phyloP scores from a whole-genome alignment of 1,140 invertebrate species.

The Drosophila lacertosa region DNA sequence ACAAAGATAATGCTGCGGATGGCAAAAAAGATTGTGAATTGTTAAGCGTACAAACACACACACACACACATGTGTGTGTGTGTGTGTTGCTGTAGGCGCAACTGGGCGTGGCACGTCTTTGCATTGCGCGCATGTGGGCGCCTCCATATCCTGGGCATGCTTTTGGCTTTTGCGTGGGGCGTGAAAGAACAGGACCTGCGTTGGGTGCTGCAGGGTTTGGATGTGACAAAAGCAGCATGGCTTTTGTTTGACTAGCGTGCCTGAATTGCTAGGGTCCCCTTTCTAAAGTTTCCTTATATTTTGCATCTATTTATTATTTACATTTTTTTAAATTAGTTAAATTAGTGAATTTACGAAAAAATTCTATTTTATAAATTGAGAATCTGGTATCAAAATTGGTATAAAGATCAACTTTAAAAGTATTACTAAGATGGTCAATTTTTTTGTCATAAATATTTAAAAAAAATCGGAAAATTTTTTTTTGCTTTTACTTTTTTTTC shows the following conservation, averaged over 20 bases:
- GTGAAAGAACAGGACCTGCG: neutral
- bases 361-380: too few relatives aligned
- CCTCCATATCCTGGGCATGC: constrained; percentile 28
- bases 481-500: too few relatives aligned
- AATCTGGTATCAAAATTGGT: too few relatives aligned
- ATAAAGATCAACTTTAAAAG: too few relatives aligned
- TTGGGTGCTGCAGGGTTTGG: neutral
- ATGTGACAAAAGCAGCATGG: constrained; percentile 80
- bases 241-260: constrained; percentile 70
- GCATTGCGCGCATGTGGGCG: constrained; percentile 40
- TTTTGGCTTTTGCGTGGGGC: constrained; percentile 22
- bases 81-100: constrained; percentile 4
- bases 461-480: too few relatives aligned
- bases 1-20: constrained; percentile 57
- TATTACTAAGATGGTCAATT: too few relatives aligned
- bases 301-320: too few relatives aligned
- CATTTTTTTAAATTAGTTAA: too few relatives aligned
- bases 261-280: too few relatives aligned
- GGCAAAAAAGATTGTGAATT: constrained; percentile 54
- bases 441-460: too few relatives aligned
- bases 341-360: too few relatives aligned
- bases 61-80: neutral
- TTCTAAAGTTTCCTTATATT: too few relatives aligned
- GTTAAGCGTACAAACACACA: constrained; percentile 28
- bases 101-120: neutral